phyloP scores from a whole-genome alignment of 2,888 invertebrate species.

The Cartodere bifasciata region DNA sequence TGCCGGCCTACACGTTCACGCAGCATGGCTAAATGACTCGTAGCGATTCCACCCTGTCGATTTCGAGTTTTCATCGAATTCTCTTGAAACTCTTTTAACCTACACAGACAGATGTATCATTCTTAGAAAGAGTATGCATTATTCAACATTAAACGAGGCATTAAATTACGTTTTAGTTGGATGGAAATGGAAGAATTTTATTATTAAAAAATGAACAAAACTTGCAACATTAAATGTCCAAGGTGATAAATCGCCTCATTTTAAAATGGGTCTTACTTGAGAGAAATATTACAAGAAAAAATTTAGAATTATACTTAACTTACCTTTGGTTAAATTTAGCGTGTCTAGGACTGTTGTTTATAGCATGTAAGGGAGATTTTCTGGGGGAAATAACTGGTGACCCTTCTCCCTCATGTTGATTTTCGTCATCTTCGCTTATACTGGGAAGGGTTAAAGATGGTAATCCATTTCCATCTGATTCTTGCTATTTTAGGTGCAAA shows the following conservation, averaged over 20 bases:
- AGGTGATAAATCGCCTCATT: too few species aligned
- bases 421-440: conserved; percentile 92
- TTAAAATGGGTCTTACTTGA: too few species aligned
- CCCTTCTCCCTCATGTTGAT: conserved; percentile 59
- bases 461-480: conserved; percentile 62
- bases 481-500: conserved; percentile 40
- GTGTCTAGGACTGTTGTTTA: conserved; percentile 49
- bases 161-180: too few species aligned
- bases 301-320: too few species aligned
- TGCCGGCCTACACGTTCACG: conserved; percentile 57
- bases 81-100: conserved; percentile 31
- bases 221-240: too few species aligned
- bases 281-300: too few species aligned
- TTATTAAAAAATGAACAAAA: too few species aligned
- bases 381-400: conserved; percentile 53
- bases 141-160: too few species aligned
- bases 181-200: too few species aligned
- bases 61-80: conserved; percentile 18
- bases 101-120: too few species aligned
- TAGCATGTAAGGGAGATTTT: conserved; percentile 43
- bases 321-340: conserved; percentile 46
- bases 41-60: conserved; percentile 31
- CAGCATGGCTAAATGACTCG: conserved; percentile 37
- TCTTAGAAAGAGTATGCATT: too few species aligned
- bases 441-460: conserved; percentile 79